Evolutionary conservation across 2,888 invertebrate species (phyloP).

Genomic region (Ligdia adustata): DNA sequence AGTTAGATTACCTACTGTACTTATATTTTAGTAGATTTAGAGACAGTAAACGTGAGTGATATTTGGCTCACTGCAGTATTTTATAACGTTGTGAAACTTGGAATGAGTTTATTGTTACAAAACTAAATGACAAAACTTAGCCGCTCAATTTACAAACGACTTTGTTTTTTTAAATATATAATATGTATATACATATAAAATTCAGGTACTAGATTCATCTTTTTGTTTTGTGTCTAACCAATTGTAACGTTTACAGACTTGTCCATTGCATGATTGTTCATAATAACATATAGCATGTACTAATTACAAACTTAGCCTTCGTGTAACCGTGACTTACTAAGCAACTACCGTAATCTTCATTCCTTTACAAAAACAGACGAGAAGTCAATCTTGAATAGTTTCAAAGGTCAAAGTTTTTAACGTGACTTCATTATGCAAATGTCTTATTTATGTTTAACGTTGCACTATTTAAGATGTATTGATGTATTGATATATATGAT

Average conservation of each 20-base stretch:
- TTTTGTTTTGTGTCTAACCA: conserved; percentile 21
- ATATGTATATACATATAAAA: not conserved
- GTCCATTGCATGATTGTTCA: conserved; percentile 24
- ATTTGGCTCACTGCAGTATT: conserved; percentile 24
- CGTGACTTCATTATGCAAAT: not conserved
- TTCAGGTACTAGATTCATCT: not conserved
- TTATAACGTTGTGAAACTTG: conserved; percentile 17
- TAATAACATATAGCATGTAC: conserved; percentile 25
- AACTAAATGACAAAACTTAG: not conserved
- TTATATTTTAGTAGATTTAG: conserved; percentile 24
- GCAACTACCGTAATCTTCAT: not conserved
- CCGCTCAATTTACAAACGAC: conserved; percentile 11
- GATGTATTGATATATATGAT: not conserved
- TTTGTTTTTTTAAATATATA: not conserved
- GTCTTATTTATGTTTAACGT: not conserved
- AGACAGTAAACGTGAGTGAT: conserved; percentile 11
- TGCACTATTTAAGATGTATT: conserved; percentile 2
- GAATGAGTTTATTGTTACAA: conserved; percentile 1
- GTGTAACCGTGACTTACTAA: conserved; percentile 1
- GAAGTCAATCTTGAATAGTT: not conserved
- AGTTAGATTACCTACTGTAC: conserved; percentile 27
- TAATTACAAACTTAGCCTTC: conserved; percentile 11
- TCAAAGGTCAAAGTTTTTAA: not conserved
- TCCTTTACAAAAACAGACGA: not conserved
- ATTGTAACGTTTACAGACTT: conserved; percentile 7